Conservation (phyloP, 2,888 invertebrate genomes). For the Anarsia innoxiella region DNA sequence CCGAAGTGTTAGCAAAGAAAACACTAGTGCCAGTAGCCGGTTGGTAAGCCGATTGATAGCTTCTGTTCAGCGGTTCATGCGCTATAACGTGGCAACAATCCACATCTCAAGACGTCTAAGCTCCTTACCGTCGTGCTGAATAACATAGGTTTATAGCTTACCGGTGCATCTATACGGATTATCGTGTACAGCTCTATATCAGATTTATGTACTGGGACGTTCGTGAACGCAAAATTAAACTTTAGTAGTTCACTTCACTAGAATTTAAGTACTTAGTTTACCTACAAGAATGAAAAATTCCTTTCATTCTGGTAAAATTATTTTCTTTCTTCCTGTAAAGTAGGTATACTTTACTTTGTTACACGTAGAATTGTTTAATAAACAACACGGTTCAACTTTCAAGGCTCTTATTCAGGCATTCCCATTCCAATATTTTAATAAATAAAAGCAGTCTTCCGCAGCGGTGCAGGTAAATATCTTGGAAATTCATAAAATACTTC, state of each 20-base stretch:
- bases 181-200: slow-evolving; percentile 27
- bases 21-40: slow-evolving; percentile 1
- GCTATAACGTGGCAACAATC: slow-evolving; percentile 23
- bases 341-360: too few relatives aligned
- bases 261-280: too few relatives aligned
- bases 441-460: slow-evolving; percentile 5
- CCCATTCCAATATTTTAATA: slow-evolving; percentile 7
- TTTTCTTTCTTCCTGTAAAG: too few relatives aligned
- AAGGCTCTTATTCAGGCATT: too few relatives aligned
- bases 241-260: too few relatives aligned
- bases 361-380: too few relatives aligned
- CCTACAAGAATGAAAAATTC: too few relatives aligned
- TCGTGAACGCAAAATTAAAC: too few relatives aligned
- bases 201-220: slow-evolving; percentile 5
- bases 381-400: too few relatives aligned
- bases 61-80: slow-evolving; percentile 22
- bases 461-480: slow-evolving; percentile 10
- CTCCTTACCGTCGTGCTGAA: slow-evolving; percentile 41
- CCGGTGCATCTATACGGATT: slow-evolving; percentile 47
- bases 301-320: too few relatives aligned
- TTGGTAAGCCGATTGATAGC: slow-evolving; percentile 25
- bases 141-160: slow-evolving; percentile 40
- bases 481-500: slow-evolving; percentile 23
- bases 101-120: slow-evolving; percentile 29
- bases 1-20: slow-evolving; percentile 7